Base-by-base conservation (phyloP, 2,888 invertebrate species). In the Asteroscopus sphinx region DNA sequence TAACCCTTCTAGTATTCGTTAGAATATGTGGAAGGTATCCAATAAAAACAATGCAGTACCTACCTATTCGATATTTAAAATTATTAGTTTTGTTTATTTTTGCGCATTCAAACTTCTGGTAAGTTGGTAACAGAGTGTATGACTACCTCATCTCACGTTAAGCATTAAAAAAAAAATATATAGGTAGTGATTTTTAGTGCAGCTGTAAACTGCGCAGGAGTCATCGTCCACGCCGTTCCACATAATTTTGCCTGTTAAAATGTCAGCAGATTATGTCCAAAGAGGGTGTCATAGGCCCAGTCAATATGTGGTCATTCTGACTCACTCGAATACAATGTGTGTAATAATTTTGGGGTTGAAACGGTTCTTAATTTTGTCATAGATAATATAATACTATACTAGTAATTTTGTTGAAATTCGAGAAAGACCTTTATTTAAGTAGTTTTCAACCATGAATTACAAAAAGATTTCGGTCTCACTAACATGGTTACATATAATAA, bases 191-290 rank as follows among this genome's bases (percentile, higher is more conserved):
- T 56, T 70, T 75, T 75, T 57, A 73, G 62, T 70, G 41, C 56
- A 36, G 60, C 47, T 66, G 58, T 73, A 67, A 73, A 73, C 7
- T 49, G 32, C 39, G 17, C 39, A 36, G 16, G 37, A 11, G 26
- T 46, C 46, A 42, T 37, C 5, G 30, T 1, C 52, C 7, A 21
- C 48, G 44, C 45, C 46, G 39, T 64, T 56, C 16, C 42, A 41
- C 51, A 59, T 75, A 58, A 69, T 69, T 65, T 54, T 64, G 36
- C 36, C 51, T 63, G 62, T 73, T 65, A 57, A 75, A 75, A 73
- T 76, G 60, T 70, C 70, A 57, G 56, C 64, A 40, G 44, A 67
- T 66, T 72, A 64, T 54, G 52, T 62, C 44, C 39, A 47, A 46
- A 33, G 30, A 63, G 35, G 52, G 47, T 62, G 54, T 63, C 62